Conservation (phyloP, 2,113 vertebrate species). For the Myotis lucifugus region DNA sequence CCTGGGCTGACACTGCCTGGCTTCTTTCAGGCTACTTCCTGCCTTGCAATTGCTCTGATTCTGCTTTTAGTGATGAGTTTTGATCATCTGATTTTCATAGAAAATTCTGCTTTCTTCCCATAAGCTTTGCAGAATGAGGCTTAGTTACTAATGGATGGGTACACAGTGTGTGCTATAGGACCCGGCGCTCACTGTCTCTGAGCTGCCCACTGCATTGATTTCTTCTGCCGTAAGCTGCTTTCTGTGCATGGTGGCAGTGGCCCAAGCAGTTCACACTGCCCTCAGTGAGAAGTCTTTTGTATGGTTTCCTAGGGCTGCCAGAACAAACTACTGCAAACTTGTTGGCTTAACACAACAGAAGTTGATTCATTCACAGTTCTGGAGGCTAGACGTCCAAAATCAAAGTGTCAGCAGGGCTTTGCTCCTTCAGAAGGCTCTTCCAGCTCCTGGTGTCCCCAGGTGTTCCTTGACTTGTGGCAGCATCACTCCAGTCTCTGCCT, state of each 20-base stretch:
- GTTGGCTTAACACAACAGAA: not conserved
- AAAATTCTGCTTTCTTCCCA: not conserved
- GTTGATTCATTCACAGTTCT: not conserved
- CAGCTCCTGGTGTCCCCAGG: not conserved
- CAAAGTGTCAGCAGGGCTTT: not conserved
- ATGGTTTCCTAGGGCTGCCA: not conserved
- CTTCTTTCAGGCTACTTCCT: not conserved
- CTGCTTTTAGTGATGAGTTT: not conserved
- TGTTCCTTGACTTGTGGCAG: not conserved
- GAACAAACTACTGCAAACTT: not conserved
- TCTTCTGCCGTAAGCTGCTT: not conserved
- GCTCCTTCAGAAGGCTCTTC: no score
- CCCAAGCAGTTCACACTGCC: not conserved
- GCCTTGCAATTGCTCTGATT: not conserved
- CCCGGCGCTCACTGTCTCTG: not conserved
- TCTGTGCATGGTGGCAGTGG: not conserved
- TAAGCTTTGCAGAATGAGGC: not conserved
- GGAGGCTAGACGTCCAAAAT: not conserved
- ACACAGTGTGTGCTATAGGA: not conserved
- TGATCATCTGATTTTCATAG: not conserved
- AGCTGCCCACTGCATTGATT: not conserved
- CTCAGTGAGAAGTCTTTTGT: not conserved
- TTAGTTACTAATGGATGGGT: not conserved
- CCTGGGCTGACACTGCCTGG: not conserved
- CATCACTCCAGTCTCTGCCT: not conserved